These are phyloP conservation scores for Amblyteles armatorius DNA, from an alignment of 2,888 invertebrate species.

Conservation along the genomic window DNA sequence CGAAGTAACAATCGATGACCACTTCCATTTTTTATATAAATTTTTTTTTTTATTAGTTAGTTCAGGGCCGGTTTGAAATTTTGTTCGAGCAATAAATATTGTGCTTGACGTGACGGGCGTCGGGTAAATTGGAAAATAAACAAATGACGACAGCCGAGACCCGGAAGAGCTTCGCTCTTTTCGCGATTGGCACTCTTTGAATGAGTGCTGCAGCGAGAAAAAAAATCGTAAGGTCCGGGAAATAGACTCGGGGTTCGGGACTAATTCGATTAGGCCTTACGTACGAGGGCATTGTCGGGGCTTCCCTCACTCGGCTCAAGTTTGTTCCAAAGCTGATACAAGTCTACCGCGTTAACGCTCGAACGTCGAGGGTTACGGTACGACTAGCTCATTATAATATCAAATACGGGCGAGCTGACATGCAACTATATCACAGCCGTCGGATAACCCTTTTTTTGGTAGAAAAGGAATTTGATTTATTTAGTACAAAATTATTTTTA, in stretches of 20 bases:
- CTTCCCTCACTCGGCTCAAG: conserved; percentile 72
- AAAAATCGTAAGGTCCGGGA: conserved; percentile 59
- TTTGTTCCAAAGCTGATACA: conserved; percentile 40
- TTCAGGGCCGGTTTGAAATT: neutral
- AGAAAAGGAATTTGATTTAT: neutral
- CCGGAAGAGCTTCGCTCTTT: conserved; percentile 48
- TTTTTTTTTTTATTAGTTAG: neutral
- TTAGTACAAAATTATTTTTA: too few relatives aligned
- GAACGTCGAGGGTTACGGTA: conserved; percentile 30
- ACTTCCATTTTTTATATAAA: conserved; percentile 91
- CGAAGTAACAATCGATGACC: conserved; percentile 92
- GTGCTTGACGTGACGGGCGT: conserved; percentile 29
- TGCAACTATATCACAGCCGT: neutral
- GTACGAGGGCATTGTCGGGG: conserved; percentile 73
- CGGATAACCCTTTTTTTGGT: neutral
- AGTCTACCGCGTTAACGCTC: conserved; percentile 19
- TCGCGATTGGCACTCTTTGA: conserved; percentile 69
- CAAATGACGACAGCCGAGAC: conserved; percentile 19
- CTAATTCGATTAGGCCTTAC: conserved; percentile 80
- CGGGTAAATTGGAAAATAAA: conserved; percentile 4
- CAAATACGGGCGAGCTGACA: neutral
- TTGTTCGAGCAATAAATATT: conserved; percentile 16
- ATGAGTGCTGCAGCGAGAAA: conserved; percentile 66
- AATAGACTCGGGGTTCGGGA: conserved; percentile 25
- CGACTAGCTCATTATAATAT: conserved; percentile 18